Base-by-base conservation (phyloP, 2,797 vertebrate species). In the Syngnathus acus region DNA sequence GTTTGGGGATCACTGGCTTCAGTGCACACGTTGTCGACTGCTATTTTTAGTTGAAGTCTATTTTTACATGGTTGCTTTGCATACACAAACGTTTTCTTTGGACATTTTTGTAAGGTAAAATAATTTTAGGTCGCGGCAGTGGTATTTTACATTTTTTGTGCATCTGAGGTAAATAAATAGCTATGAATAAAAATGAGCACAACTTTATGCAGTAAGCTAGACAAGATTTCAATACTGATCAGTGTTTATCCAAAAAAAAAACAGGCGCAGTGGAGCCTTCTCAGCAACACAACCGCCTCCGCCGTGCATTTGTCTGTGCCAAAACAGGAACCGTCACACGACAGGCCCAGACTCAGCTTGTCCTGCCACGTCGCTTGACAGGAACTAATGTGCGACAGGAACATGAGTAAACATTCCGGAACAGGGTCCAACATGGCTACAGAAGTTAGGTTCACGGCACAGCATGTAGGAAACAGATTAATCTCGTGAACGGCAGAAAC, bases 301-400 rank as follows among this genome's bases (percentile, higher is more conserved):
- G 82, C 79, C 74, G 70, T 84, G 73, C 68, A 71, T 85, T 82
- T 74, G 80, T 86, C 81, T 71, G 48, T 67, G 78, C 74, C 72
- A 79, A 83, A 84, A 78, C 70, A 81, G 76, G 75, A 80, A 69
- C 65, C 58, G 13, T 65, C 59, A 67, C 68, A 76, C 58, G 68
- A 65, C 70, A 67, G 66, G 76, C 75, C 80, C 78, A 81, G 75
- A 83, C 69, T 77, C 74, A 78, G 74, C 51, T 21, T 21, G 50
- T 16, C 71, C 38, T 67, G 61, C 68, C 54, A 47, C 6, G 43
- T 59, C 69, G 21, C 14, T 32, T 32, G 32, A 37, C 54, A 17
- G 23, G 23, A 23, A 32, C 23, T 1, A 47, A 47, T 47, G 16
- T 5, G 45, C 45, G 6, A 16, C 45, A 6, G 10, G 13, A 26